Evolutionary conservation across 2,888 invertebrate species (phyloP).

Genomic region (Alcis repandata): DNA sequence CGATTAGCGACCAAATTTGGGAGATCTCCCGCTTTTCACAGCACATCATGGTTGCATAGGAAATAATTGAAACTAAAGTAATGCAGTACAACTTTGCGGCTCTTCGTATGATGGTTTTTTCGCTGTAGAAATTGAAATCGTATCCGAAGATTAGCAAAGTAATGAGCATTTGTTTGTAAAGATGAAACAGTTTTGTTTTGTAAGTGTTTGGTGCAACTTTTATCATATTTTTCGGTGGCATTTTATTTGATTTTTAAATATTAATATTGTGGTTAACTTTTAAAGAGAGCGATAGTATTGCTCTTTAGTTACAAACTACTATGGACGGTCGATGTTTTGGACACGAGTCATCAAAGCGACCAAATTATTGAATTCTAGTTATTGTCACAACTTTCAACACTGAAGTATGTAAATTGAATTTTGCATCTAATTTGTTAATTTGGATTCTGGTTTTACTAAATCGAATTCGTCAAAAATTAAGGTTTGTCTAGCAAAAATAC

Average conservation of each 20-base stretch:
- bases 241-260: constrained; percentile 42
- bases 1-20: constrained; percentile 67
- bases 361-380: constrained; percentile 34
- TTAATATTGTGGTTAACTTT: constrained; percentile 18
- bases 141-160: constrained; percentile 68
- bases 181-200: constrained; percentile 44
- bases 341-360: constrained; percentile 47
- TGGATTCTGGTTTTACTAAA: not conserved
- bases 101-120: constrained; percentile 49
- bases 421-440: not conserved
- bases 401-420: not conserved
- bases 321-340: constrained; percentile 61
- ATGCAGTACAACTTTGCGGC: constrained; percentile 60
- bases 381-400: constrained; percentile 51
- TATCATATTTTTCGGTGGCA: constrained; percentile 46
- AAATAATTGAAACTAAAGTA: constrained; percentile 52
- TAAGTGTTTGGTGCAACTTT: constrained; percentile 41
- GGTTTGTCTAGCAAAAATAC: no score
- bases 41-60: constrained; percentile 59
- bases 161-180: constrained; percentile 62
- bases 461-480: no score
- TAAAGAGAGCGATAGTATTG: no score
- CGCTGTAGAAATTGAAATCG: constrained; percentile 65
- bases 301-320: constrained; percentile 51
- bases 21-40: constrained; percentile 57